These are phyloP conservation scores for Ciconia nigra DNA, from an alignment of 2,797 vertebrate species.

Conservation along the genomic window DNA sequence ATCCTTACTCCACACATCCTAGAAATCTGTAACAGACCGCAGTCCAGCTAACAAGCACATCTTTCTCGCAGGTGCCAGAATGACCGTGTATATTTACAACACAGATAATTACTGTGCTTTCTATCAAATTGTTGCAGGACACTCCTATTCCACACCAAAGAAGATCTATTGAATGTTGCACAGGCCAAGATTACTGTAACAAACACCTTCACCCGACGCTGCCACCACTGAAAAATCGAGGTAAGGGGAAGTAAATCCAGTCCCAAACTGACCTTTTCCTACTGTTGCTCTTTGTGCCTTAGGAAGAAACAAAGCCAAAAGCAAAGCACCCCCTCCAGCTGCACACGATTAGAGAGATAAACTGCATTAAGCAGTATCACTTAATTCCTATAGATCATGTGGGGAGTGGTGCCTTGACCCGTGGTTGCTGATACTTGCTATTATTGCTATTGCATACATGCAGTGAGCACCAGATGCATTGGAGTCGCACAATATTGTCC, in stretches of 20 bases:
- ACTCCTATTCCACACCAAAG: constrained; percentile 84
- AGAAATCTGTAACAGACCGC: background rate
- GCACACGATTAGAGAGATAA: background rate
- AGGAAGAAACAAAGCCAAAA: background rate
- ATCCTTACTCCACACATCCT: background rate
- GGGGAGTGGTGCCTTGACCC: background rate
- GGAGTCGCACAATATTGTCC: accelerated
- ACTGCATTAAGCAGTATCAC: background rate
- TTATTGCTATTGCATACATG: background rate
- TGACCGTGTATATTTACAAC: accelerated
- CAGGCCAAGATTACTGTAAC: constrained; percentile 91
- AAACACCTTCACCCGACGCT: constrained; percentile 88
- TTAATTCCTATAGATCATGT: background rate
- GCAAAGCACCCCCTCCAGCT: background rate
- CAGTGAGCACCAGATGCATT: background rate
- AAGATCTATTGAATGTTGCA: constrained; percentile 91
- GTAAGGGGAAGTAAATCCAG: constrained; percentile 69
- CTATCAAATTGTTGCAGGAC: constrained; percentile 77
- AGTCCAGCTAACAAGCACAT: background rate
- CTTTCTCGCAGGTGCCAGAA: background rate
- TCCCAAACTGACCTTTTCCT: background rate
- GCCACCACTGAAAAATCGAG: constrained; percentile 84
- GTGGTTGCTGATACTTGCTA: background rate
- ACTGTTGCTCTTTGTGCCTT: background rate
- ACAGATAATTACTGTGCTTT: background rate